Percentiles rank a stretch among this genome's conserved stretches.
These are phyloP conservation scores for Fistularia commersonii DNA, from an alignment of 2,797 vertebrate species.

Conservation along the genomic window DNA sequence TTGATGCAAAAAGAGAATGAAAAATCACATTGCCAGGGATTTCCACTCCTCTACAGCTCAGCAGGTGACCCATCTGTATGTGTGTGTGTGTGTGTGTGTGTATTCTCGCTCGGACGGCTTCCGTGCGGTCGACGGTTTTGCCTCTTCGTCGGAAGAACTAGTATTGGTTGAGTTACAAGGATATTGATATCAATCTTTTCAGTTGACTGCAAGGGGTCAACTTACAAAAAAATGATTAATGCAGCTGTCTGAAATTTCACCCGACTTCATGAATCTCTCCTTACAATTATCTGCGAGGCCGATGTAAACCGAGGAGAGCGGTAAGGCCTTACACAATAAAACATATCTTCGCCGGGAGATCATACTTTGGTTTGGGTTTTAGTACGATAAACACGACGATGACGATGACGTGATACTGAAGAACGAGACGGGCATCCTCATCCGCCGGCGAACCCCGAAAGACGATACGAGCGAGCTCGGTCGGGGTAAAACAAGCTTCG, in stretches of 20 bases:
- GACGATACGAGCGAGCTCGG: conserved; percentile 4
- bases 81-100: too few relatives aligned
- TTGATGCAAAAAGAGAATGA: conserved; percentile 79
- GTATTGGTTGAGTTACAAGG: too few relatives aligned
- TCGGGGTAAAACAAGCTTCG: conserved; percentile 19
- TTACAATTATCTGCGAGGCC: conserved; percentile 29
- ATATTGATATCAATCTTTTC: conserved; percentile 12
- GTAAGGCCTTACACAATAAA: conserved; percentile 19
- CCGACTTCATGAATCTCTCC: conserved; percentile 1
- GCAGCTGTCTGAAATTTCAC: conserved; percentile 40
- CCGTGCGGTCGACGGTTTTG: conserved; percentile 1
- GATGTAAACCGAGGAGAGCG: conserved; percentile 24
- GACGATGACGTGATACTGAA: conserved; percentile 9
- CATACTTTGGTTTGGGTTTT: conserved; percentile 34
- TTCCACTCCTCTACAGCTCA: conserved; percentile 79
- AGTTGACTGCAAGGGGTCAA: conserved; percentile 18
- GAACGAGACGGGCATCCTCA: conserved; percentile 17
- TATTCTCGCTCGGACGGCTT: conserved; percentile 24
- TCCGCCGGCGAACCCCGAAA: conserved; percentile 12
- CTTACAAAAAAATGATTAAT: conserved; percentile 5
- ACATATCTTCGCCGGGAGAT: conserved; percentile 7
- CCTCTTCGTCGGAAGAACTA: background rate
- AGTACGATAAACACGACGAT: conserved; percentile 17
- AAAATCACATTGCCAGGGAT: conserved; percentile 91
- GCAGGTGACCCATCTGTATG: conserved; percentile 37